These are phyloP conservation scores for Drosophila mimetica DNA, from an alignment of 2,888 invertebrate species.

Conservation along the genomic window DNA sequence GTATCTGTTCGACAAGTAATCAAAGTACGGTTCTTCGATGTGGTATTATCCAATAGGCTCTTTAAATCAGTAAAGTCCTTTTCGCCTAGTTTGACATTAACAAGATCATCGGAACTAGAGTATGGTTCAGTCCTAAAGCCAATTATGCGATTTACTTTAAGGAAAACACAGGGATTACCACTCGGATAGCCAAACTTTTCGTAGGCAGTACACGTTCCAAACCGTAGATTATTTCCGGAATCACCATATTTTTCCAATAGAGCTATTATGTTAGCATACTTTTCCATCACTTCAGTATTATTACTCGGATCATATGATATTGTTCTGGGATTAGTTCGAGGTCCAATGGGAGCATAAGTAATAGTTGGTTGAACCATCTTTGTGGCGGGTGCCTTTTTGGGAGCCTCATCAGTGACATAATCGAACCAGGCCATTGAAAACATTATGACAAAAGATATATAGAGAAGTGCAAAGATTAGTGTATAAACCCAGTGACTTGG, in stretches of 20 bases:
- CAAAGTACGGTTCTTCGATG: conserved; percentile 47
- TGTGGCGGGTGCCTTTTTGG: background rate
- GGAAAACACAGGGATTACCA: conserved; percentile 55
- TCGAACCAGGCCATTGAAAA: conserved; percentile 21
- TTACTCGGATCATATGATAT: conserved; percentile 42
- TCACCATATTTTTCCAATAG: conserved; percentile 39
- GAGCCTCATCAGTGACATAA: conserved; percentile 14
- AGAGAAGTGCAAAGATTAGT: background rate
- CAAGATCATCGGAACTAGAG: conserved; percentile 15
- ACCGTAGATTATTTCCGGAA: conserved; percentile 10
- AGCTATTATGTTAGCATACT: background rate
- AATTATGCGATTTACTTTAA: conserved; percentile 61
- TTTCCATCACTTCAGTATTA: background rate
- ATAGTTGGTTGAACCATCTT: conserved; percentile 47
- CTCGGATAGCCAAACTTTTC: conserved; percentile 47
- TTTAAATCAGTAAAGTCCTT: conserved; percentile 18
- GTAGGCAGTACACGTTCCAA: conserved; percentile 45
- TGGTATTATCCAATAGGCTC: conserved; percentile 2
- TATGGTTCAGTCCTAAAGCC: conserved; percentile 51
- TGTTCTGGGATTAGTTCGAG: background rate
- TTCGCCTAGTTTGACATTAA: background rate
- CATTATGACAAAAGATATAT: background rate
- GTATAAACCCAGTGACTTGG: conserved; percentile 26
- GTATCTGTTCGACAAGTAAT: conserved; percentile 38
- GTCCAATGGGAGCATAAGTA: conserved; percentile 33